Evolutionary conservation across 2,888 invertebrate species (phyloP), one percentile per base, ranked within the genome.

Genomic region (Netelia melanura): DNA sequence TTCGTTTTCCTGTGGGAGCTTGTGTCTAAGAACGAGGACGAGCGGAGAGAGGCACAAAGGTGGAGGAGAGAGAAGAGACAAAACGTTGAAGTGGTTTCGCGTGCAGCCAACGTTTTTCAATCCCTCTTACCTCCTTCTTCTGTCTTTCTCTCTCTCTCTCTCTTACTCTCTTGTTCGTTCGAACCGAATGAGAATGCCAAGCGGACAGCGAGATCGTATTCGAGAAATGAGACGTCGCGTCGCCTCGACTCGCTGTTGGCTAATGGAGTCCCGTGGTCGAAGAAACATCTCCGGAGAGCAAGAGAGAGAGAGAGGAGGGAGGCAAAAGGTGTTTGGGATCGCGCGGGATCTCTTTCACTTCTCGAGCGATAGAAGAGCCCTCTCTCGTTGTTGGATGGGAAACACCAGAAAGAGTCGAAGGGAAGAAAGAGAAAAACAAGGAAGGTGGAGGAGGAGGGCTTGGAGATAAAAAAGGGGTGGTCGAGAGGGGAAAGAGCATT

Each of bases 141-240:
- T 79, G 64, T 64, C 78, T 11, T 61, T 70, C 64, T 21, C 23
- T 72, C 65, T 52, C 17, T 38, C 52, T 23, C 56, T 30, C 30
- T 62, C 54, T 54, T 17, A 64, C 58, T 65, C 54, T 25, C 72
- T 72, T 67, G 43, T 17, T 58, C 21, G 44, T 71, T 54, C 64
- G 54, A 44, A 44, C 30, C 25, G 38, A 68, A 58, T 30, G 65
- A 72, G 38, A 62, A 67, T 77, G 72, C 78, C 80, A 38, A 62
- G 61, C 48, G 54, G 65, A 65, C 23, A 68, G 64, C 48, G 72
- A 87, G 84, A 83, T 85, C 84, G 85, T 77, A 72, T 86, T 88
- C 87, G 85, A 85, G 88, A 88, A 90, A 88, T 87, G 89, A 87
- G 90, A 89, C 89, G 88, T 88, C 83, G 86, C 82, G 72, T 81